A percentile compares a stretch with the other conserved stretches of the same genome.
Conservation (phyloP, 1,140 invertebrate genomes). For the Rhynchophorus ferrugineus region DNA sequence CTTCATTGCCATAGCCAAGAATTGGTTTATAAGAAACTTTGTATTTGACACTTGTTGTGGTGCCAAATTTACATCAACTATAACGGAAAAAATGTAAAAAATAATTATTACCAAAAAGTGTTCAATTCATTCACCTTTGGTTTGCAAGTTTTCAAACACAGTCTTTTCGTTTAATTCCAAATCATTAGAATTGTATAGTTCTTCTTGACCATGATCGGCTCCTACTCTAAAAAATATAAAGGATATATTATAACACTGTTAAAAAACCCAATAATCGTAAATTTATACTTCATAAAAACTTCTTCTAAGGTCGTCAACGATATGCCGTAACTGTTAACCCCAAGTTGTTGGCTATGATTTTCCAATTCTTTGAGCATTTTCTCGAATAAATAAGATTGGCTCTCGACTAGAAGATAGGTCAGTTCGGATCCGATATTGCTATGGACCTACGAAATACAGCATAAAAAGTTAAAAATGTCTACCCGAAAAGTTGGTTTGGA, state of each 20-base stretch:
- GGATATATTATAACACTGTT: constrained; percentile 9
- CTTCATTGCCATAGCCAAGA: constrained; percentile 56
- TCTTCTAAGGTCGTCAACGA: constrained; percentile 84
- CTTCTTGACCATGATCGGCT: constrained; percentile 36
- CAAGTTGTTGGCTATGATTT: constrained; percentile 50
- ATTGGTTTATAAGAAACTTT: constrained; percentile 48
- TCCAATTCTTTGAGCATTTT: constrained; percentile 66
- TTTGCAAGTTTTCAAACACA: background rate
- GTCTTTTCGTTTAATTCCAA: constrained; percentile 6
- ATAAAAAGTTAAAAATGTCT: constrained; percentile 4
- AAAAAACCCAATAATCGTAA: constrained; percentile 8
- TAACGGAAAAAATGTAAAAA: constrained; percentile 7
- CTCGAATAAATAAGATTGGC: constrained; percentile 45
- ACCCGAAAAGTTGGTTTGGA: background rate
- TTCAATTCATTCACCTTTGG: too few species aligned
- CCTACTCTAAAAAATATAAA: constrained; percentile 41
- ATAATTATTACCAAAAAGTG: background rate
- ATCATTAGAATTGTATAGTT: constrained; percentile 15
- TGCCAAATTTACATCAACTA: constrained; percentile 19
- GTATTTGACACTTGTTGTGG: constrained; percentile 33
- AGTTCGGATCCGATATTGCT: constrained; percentile 31
- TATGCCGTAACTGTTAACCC: constrained; percentile 57
- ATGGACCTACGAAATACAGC: constrained; percentile 19
- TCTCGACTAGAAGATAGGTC: constrained; percentile 30
- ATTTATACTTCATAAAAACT: constrained; percentile 80